Percentiles rank a stretch among this genome's conserved stretches.
Evolutionary conservation across 1,140 invertebrate genomes (phyloP).

Genomic region (Pogonognathellus flavescens): DNA sequence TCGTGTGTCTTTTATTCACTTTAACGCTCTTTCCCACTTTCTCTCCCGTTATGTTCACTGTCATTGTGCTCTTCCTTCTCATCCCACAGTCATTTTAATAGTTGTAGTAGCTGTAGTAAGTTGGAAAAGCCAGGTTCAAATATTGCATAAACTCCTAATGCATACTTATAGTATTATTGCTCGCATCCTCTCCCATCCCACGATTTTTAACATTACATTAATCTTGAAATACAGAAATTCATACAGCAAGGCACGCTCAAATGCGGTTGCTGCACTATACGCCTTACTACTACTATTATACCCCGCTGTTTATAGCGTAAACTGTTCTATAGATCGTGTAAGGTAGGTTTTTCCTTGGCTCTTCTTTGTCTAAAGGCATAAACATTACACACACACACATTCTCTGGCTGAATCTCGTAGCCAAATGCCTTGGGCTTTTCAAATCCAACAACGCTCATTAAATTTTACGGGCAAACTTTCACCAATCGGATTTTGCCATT

Average conservation of each 20-base stretch:
- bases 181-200: slow-evolving; percentile 5
- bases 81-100: not conserved
- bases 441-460: slow-evolving; percentile 52
- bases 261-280: not conserved
- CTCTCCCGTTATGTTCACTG: not conserved
- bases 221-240: slow-evolving; percentile 35
- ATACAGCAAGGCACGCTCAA: slow-evolving; percentile 12
- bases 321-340: too few relatives aligned
- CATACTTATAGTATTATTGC: slow-evolving; percentile 39
- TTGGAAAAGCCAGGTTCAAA: not conserved
- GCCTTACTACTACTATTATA: too few relatives aligned
- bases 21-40: not conserved
- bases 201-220: slow-evolving; percentile 51
- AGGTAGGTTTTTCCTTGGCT: not conserved
- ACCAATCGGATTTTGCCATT: slow-evolving; percentile 35
- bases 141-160: slow-evolving; percentile 28
- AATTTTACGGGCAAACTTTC: slow-evolving; percentile 51
- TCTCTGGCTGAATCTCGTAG: not conserved
- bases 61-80: not conserved
- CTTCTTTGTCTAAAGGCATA: not conserved
- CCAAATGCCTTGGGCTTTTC: slow-evolving; percentile 17
- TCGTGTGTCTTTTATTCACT: slow-evolving; percentile 5
- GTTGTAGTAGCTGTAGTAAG: not conserved
- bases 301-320: too few relatives aligned
- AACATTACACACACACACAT: not conserved